A percentile compares a stretch with the other conserved stretches of the same genome.
Evolutionary conservation across 2,888 invertebrate genomes (phyloP).

Genomic region (Eledona agricola): DNA sequence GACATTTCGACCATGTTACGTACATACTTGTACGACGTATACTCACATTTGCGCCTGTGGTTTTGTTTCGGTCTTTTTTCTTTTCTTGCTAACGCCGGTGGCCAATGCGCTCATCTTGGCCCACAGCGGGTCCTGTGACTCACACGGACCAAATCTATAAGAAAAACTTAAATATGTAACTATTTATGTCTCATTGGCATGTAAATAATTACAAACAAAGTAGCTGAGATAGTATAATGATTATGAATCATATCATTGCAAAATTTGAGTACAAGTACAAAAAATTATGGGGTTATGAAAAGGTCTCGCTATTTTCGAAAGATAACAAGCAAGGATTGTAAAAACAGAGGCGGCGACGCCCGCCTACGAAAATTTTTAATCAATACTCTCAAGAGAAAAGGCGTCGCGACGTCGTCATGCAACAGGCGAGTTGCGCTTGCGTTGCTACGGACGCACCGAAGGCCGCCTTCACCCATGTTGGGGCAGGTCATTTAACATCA

Average conservation of each 20-base stretch:
- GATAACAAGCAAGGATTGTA: neutral
- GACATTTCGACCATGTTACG: no score
- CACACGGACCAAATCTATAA: constrained; percentile 91
- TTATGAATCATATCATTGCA: no score
- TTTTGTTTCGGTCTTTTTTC: constrained; percentile 71
- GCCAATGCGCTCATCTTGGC: constrained; percentile 85
- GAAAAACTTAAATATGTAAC: no score
- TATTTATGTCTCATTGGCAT: no score
- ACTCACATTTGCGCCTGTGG: constrained; percentile 72
- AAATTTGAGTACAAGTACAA: no score
- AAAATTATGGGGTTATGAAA: no score
- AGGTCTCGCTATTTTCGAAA: neutral
- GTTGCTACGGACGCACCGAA: constrained; percentile 45
- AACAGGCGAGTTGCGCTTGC: constrained; percentile 53
- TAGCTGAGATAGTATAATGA: no score
- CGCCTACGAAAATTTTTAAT: constrained; percentile 47
- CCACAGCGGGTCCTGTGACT: constrained; percentile 86
- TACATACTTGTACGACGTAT: constrained; percentile 22
- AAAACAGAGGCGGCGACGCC: constrained; percentile 7
- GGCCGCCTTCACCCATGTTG: constrained; percentile 36
- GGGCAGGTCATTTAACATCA: constrained; percentile 35
- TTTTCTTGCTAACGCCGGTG: constrained; percentile 69
- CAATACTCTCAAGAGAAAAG: constrained; percentile 53
- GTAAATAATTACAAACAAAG: no score
- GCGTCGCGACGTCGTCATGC: constrained; percentile 59